Conservation (phyloP, 2,888 invertebrate genomes). For the Stegana nigrithorax region DNA sequence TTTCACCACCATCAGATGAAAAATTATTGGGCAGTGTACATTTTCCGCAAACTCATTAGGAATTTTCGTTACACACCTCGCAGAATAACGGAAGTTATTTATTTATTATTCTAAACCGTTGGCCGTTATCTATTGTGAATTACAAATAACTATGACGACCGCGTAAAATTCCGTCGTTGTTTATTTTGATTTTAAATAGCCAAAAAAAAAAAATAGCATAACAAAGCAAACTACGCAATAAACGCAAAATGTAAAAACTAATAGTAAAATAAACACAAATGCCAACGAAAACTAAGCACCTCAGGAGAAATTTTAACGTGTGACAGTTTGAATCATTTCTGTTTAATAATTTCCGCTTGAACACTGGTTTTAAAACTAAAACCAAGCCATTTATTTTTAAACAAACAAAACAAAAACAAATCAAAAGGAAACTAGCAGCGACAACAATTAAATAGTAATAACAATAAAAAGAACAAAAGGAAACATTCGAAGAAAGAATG, state of each 20-base stretch:
- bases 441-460: slow-evolving; percentile 27
- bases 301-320: slow-evolving; percentile 4
- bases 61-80: too few relatives aligned
- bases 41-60: too few relatives aligned
- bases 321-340: too few relatives aligned
- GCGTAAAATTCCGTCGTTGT: slow-evolving; percentile 54
- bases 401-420: neutral
- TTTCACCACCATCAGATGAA: too few relatives aligned
- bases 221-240: slow-evolving; percentile 7
- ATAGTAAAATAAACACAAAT: slow-evolving; percentile 2
- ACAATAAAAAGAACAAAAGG: slow-evolving; percentile 16
- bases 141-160: slow-evolving; percentile 52
- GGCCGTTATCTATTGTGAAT: neutral
- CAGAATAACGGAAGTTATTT: too few relatives aligned
- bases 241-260: slow-evolving; percentile 2
- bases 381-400: too few relatives aligned
- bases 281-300: neutral
- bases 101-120: too few relatives aligned
- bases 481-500: slow-evolving; percentile 42
- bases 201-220: slow-evolving; percentile 9
- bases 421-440: neutral
- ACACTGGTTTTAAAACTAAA: too few relatives aligned
- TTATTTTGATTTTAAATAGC: slow-evolving; percentile 43
- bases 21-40: too few relatives aligned
- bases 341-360: too few relatives aligned